Evolutionary conservation across 1,140 invertebrate genomes (phyloP).

Genomic region (Brachionus calyciflorus): DNA sequence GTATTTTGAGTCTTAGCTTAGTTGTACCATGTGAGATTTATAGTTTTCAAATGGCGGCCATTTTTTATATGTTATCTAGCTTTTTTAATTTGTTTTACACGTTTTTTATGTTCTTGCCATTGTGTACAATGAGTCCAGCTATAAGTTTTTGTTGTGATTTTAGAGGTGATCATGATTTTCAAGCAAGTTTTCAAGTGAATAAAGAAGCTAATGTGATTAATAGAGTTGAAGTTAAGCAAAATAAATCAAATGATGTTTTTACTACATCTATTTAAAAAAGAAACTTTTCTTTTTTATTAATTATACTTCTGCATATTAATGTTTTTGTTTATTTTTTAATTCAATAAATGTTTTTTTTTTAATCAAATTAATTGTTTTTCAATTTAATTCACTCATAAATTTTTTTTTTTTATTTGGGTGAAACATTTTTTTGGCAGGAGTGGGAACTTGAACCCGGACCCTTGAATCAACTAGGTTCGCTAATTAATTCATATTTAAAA

Average conservation of each 20-base stretch:
- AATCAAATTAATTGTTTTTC: no score
- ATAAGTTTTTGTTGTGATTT: conserved; percentile 13
- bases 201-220: not conserved
- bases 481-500: no score
- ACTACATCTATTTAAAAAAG: conserved; percentile 3
- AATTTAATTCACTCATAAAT: no score
- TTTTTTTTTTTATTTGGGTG: no score
- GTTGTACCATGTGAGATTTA: not conserved
- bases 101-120: conserved; percentile 14
- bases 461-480: no score
- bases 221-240: not conserved
- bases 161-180: not conserved
- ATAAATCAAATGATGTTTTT: conserved; percentile 1
- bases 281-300: not conserved
- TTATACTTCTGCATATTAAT: no score
- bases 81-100: conserved; percentile 36
- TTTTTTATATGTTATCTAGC: conserved; percentile 10
- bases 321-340: no score
- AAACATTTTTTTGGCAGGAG: no score
- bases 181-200: not conserved
- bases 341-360: no score
- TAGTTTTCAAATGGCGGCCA: not conserved
- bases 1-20: not conserved
- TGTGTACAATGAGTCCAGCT: conserved; percentile 12
- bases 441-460: no score